Conservation (phyloP, 2,113 vertebrate genomes). For the Gobius niger region DNA sequence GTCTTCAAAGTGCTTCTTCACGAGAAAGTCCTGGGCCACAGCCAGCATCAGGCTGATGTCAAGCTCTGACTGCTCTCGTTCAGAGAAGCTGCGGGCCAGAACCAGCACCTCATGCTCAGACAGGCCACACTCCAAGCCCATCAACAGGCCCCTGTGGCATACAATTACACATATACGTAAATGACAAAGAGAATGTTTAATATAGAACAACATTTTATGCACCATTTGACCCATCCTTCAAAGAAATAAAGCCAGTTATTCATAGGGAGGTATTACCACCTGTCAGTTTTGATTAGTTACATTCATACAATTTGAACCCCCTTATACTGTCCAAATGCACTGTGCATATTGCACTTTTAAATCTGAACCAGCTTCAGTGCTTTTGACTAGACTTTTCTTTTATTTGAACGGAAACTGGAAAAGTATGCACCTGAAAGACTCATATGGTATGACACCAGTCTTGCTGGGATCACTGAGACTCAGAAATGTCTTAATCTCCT, state of each 20-base stretch:
- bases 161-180: constrained; percentile 19
- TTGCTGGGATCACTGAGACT: constrained; percentile 64
- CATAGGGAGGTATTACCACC: not conserved
- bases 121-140: constrained; percentile 68
- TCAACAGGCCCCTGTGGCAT: constrained; percentile 76
- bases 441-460: constrained; percentile 76
- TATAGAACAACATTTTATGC: not conserved
- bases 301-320: too few relatives aligned
- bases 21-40: constrained; percentile 81
- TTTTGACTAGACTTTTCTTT: too few relatives aligned
- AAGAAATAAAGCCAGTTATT: not conserved
- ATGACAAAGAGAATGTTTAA: not conserved
- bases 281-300: not conserved
- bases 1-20: constrained; percentile 82
- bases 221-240: not conserved
- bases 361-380: too few relatives aligned
- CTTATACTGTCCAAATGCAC: too few relatives aligned
- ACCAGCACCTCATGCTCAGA: constrained; percentile 87
- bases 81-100: constrained; percentile 76
- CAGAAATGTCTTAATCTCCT: constrained; percentile 81
- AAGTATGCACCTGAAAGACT: constrained; percentile 79
- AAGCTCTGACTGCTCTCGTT: constrained; percentile 50
- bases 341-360: too few relatives aligned
- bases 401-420: too few relatives aligned
- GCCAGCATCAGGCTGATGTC: constrained; percentile 75